Evolutionary conservation across 2,888 invertebrate genomes (phyloP).

Genomic region (Hypomecis atomaria): DNA sequence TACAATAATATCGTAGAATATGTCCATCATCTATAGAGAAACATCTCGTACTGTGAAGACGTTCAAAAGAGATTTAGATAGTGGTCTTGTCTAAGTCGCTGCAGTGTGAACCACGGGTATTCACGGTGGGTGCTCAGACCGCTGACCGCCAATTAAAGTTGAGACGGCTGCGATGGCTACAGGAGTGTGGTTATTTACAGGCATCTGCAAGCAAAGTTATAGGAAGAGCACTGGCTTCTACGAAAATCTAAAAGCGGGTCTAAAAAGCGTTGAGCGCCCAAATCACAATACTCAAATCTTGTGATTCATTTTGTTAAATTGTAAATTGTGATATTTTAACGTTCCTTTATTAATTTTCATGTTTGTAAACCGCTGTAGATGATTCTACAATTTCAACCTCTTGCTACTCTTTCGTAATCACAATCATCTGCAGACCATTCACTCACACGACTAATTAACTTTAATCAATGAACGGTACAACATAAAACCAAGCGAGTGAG

Average conservation of each 20-base stretch:
- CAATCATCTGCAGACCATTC: too few species aligned
- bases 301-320: too few species aligned
- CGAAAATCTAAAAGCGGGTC: too few species aligned
- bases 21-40: not conserved
- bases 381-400: not conserved
- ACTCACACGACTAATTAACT: not conserved
- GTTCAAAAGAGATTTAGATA: not conserved
- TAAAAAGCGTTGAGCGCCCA: too few species aligned
- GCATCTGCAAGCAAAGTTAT: slow-evolving; percentile 51
- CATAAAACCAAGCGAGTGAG: slow-evolving; percentile 9
- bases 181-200: slow-evolving; percentile 12
- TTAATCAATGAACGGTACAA: not conserved
- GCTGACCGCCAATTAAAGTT: slow-evolving; percentile 68
- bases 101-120: not conserved
- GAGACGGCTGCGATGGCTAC: slow-evolving; percentile 37
- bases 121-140: slow-evolving; percentile 15
- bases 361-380: too few species aligned
- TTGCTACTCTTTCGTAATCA: not conserved
- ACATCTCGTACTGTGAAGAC: not conserved
- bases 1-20: too few species aligned
- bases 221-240: too few species aligned
- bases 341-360: too few species aligned
- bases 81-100: not conserved
- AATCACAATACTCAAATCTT: too few species aligned
- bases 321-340: too few species aligned